phyloP scores from a whole-genome alignment of 2,113 vertebrate species.

The Hippocampus zosterae region DNA sequence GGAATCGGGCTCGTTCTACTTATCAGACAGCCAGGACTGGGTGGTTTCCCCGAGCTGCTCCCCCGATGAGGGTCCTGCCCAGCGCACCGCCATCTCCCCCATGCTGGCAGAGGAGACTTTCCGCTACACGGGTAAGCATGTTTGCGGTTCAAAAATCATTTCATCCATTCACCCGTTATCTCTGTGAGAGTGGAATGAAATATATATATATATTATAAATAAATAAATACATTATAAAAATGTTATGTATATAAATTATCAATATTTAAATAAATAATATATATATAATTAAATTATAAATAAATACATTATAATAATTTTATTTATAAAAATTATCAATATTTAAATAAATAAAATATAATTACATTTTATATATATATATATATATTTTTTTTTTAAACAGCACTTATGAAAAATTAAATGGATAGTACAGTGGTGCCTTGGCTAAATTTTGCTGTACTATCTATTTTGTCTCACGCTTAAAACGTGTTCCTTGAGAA shows the following conservation, averaged over 20 bases:
- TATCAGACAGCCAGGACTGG: constrained; percentile 89
- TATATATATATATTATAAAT: too few species aligned
- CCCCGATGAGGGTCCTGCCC: constrained; percentile 55
- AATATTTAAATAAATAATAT: too few species aligned
- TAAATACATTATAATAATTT: too few species aligned
- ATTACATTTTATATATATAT: too few species aligned
- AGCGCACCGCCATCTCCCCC: constrained; percentile 69
- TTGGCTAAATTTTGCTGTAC: background rate
- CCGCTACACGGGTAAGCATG: constrained; percentile 88
- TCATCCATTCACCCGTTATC: too few species aligned
- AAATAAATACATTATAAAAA: too few species aligned
- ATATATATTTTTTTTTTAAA: too few species aligned
- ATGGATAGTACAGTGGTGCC: too few species aligned
- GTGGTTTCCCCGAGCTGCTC: constrained; percentile 65
- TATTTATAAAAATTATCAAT: too few species aligned
- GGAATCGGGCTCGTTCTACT: constrained; percentile 78
- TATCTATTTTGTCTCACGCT: background rate
- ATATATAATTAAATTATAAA: too few species aligned
- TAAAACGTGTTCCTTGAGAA: background rate
- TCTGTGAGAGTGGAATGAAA: background rate
- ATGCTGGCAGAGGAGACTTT: constrained; percentile 82
- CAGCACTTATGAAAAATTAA: background rate
- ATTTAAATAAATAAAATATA: too few species aligned
- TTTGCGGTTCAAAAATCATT: background rate
- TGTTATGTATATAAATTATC: too few species aligned